These are phyloP conservation scores for Chrysodeixis includens DNA, from an alignment of 2,888 invertebrate genomes.

Conservation along the genomic window DNA sequence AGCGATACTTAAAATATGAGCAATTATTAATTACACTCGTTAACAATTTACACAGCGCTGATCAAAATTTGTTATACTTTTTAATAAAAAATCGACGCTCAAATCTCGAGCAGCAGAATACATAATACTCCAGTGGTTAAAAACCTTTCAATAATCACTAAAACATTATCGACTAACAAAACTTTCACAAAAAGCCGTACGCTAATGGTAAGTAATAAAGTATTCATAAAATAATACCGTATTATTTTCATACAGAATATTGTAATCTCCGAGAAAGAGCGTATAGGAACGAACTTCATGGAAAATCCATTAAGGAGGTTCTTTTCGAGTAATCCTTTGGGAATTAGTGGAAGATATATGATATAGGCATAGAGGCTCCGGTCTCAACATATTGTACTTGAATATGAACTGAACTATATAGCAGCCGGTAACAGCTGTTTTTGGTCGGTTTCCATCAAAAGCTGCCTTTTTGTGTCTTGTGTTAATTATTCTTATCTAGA, in stretches of 20 bases:
- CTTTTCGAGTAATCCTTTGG: conserved; percentile 29
- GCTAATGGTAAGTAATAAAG: conserved; percentile 2
- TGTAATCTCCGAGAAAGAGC: conserved; percentile 15
- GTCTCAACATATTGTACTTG: conserved; percentile 34
- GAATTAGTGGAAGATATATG: conserved; percentile 40
- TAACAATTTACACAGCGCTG: no score
- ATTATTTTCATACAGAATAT: conserved; percentile 6
- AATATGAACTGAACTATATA: conserved; percentile 15
- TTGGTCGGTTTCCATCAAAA: conserved; percentile 14
- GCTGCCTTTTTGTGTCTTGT: background rate
- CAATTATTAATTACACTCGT: no score
- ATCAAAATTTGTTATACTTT: no score
- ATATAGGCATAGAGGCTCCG: conserved; percentile 28
- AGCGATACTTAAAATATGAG: no score
- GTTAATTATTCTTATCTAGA: no score
- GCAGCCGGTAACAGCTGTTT: conserved; percentile 1
- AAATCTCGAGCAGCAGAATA: background rate
- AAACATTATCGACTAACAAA: background rate
- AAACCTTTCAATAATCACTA: background rate
- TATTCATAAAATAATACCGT: conserved; percentile 12
- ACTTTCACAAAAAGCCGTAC: background rate
- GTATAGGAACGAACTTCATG: conserved; percentile 26
- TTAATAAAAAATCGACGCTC: no score
- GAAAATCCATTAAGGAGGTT: conserved; percentile 45
- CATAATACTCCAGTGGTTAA: background rate